Evolutionary conservation across 2,797 vertebrate genomes (phyloP).

Genomic region (Chiloscyllium punctatum): DNA sequence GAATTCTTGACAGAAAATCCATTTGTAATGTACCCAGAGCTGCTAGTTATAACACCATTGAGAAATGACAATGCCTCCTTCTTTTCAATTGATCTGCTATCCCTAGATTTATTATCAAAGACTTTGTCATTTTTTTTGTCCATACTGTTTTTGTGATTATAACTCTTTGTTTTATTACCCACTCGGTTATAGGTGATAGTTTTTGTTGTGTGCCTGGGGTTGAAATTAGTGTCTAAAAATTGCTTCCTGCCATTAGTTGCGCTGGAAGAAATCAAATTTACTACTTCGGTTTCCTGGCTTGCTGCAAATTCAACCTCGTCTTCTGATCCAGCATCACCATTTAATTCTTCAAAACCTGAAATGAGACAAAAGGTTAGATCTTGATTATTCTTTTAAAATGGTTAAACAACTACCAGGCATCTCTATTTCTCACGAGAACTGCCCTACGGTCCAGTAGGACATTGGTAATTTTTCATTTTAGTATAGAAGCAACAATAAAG

Average conservation of each 20-base stretch:
- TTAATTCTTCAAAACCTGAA: conserved; percentile 80
- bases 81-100: conserved; percentile 60
- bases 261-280: conserved; percentile 57
- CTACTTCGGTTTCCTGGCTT: conserved; percentile 62
- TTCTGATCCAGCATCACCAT: conserved; percentile 58
- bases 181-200: conserved; percentile 64
- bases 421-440: too few relatives aligned
- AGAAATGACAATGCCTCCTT: conserved; percentile 70
- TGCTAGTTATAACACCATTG: conserved; percentile 76
- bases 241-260: conserved; percentile 77
- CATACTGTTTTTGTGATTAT: conserved; percentile 74
- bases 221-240: conserved; percentile 59
- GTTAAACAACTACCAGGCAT: too few relatives aligned
- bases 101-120: conserved; percentile 63
- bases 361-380: conserved; percentile 49
- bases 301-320: conserved; percentile 67
- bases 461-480: too few relatives aligned
- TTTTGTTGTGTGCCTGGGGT: conserved; percentile 68
- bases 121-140: conserved; percentile 83
- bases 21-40: conserved; percentile 78
- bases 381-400: not conserved
- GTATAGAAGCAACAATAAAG: not conserved
- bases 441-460: too few relatives aligned
- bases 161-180: conserved; percentile 69
- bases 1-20: conserved; percentile 75